Percentiles rank a stretch among this genome's conserved stretches.
Conservation (phyloP, 1,140 invertebrate genomes). For the Euschistus heros region DNA sequence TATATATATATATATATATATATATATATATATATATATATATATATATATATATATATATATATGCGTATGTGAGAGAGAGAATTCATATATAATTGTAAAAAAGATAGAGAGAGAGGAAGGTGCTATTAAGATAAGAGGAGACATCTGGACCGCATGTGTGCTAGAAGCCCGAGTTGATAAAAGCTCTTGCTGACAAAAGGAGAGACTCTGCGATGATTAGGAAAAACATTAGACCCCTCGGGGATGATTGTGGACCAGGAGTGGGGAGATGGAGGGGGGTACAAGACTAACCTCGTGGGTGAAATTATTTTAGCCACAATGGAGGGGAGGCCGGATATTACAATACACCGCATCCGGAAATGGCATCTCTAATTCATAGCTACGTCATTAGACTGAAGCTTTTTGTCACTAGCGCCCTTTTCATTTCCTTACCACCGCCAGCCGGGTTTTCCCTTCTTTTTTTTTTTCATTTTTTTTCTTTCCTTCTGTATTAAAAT, state of each 20-base stretch:
- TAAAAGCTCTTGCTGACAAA: not conserved
- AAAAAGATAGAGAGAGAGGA: constrained; percentile 1
- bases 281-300: constrained; percentile 8
- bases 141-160: constrained; percentile 1
- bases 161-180: not conserved
- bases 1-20: not conserved
- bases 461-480: not conserved
- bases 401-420: constrained; percentile 6
- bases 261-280: not conserved
- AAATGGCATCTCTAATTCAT: constrained; percentile 16
- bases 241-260: constrained; percentile 5
- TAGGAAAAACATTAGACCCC: constrained; percentile 13
- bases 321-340: constrained; percentile 2
- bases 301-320: constrained; percentile 15
- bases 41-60: not conserved
- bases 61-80: not conserved
- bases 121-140: constrained; percentile 2
- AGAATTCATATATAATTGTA: not conserved
- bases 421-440: constrained; percentile 14
- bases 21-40: not conserved
- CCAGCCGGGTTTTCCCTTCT: not conserved
- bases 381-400: constrained; percentile 8
- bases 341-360: constrained; percentile 13
- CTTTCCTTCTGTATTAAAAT: constrained; percentile 13
- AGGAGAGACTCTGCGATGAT: not conserved